phyloP scores from a whole-genome alignment of 2,888 invertebrate species.

The Harmothoe impar region DNA sequence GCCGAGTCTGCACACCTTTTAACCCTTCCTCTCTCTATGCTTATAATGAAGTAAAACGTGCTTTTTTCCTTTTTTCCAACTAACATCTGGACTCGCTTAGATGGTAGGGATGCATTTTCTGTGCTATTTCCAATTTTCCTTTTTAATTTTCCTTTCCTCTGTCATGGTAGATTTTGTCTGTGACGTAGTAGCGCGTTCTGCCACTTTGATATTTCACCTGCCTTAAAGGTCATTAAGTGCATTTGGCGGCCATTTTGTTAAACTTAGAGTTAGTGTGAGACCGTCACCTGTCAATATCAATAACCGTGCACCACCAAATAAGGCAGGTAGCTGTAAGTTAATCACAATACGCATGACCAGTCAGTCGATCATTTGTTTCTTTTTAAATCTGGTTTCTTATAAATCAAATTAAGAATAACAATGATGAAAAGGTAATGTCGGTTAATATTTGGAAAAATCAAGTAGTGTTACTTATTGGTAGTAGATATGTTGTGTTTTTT shows the following conservation, averaged over 20 bases:
- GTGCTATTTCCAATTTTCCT: conserved; percentile 56
- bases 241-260: conserved; percentile 20
- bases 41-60: conserved; percentile 58
- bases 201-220: conserved; percentile 39
- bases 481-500: background rate
- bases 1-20: background rate
- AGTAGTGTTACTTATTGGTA: background rate
- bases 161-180: conserved; percentile 62
- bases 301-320: background rate
- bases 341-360: conserved; percentile 21
- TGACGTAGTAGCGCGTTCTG: conserved; percentile 33
- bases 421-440: background rate
- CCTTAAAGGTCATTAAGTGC: conserved; percentile 25
- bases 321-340: background rate
- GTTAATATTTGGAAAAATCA: too few species aligned
- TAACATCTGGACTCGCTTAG: conserved; percentile 62
- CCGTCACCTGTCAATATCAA: background rate
- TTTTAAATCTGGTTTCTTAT: background rate
- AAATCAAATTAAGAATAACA: background rate
- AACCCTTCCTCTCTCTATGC: conserved; percentile 43
- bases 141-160: conserved; percentile 37
- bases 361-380: background rate
- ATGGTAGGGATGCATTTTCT: conserved; percentile 62
- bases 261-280: background rate
- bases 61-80: conserved; percentile 61